phyloP scores from a whole-genome alignment of 2,888 invertebrate genomes.

The Phaonia tiefii region DNA sequence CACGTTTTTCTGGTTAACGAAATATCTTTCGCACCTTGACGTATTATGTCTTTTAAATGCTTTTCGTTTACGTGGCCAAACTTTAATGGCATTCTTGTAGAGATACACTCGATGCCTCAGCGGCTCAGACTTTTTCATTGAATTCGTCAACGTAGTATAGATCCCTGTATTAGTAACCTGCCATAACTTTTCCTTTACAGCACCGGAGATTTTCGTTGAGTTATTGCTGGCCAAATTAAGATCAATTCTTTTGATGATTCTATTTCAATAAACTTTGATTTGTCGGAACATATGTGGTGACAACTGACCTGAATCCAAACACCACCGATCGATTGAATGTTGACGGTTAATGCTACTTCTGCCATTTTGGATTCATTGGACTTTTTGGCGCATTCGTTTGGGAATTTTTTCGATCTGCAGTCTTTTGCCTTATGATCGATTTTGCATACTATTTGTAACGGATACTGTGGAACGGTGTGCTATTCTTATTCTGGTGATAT shows the following conservation, averaged over 20 bases:
- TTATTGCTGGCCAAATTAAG: constrained; percentile 35
- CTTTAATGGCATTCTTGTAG: constrained; percentile 40
- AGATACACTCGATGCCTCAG: too few species aligned
- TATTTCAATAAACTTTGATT: constrained; percentile 26
- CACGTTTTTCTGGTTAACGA: too few species aligned
- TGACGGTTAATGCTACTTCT: background rate
- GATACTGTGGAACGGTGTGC: background rate
- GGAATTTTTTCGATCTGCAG: constrained; percentile 23
- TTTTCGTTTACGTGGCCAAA: constrained; percentile 43
- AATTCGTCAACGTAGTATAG: constrained; percentile 21
- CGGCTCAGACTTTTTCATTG: background rate
- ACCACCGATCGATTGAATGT: constrained; percentile 5
- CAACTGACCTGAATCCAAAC: too few species aligned
- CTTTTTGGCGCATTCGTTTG: background rate
- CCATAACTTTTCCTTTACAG: constrained; percentile 7
- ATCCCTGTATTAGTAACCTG: constrained; percentile 22
- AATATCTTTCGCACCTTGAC: background rate
- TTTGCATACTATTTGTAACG: constrained; percentile 36
- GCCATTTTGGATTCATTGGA: background rate
- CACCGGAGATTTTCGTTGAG: constrained; percentile 16
- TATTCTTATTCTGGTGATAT: too few species aligned
- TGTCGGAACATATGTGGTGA: constrained; percentile 44
- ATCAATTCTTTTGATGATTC: background rate
- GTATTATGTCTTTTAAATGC: constrained; percentile 32
- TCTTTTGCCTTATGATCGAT: constrained; percentile 46